Evolutionary conservation across 2,888 invertebrate genomes (phyloP).

Genomic region (Lepeophtheirus nordmannii): DNA sequence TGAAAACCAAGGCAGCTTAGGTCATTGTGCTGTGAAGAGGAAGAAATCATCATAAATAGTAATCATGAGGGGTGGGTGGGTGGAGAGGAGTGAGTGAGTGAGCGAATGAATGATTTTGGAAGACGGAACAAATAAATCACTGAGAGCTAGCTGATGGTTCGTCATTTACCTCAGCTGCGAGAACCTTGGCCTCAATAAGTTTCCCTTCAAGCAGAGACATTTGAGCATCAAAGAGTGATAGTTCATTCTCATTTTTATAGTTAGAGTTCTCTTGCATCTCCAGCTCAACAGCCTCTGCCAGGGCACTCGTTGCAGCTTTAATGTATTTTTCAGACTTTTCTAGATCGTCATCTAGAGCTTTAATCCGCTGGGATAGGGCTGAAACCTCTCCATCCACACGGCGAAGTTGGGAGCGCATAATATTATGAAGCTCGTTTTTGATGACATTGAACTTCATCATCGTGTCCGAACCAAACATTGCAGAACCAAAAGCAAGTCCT

Average conservation of each 20-base stretch:
- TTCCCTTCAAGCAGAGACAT: conserved; percentile 16
- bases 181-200: conserved; percentile 13
- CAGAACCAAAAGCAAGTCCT: conserved; percentile 73
- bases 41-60: too few species aligned
- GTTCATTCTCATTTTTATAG: conserved; percentile 3
- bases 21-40: too few species aligned
- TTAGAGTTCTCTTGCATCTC: conserved; percentile 11
- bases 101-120: too few species aligned
- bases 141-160: background rate
- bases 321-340: conserved; percentile 23
- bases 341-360: conserved; percentile 22
- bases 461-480: conserved; percentile 86
- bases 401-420: conserved; percentile 86
- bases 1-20: too few species aligned
- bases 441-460: conserved; percentile 96
- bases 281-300: conserved; percentile 18
- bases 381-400: conserved; percentile 46
- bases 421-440: conserved; percentile 90
- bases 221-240: conserved; percentile 22
- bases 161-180: conserved; percentile 18
- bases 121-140: too few species aligned
- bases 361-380: conserved; percentile 18
- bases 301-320: conserved; percentile 16
- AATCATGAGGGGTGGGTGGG: too few species aligned
- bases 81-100: too few species aligned